Percentiles rank a stretch among this genome's conserved stretches.
These are phyloP conservation scores for Octodon degus DNA, from an alignment of 2,113 vertebrate genomes.

Conservation along the genomic window DNA sequence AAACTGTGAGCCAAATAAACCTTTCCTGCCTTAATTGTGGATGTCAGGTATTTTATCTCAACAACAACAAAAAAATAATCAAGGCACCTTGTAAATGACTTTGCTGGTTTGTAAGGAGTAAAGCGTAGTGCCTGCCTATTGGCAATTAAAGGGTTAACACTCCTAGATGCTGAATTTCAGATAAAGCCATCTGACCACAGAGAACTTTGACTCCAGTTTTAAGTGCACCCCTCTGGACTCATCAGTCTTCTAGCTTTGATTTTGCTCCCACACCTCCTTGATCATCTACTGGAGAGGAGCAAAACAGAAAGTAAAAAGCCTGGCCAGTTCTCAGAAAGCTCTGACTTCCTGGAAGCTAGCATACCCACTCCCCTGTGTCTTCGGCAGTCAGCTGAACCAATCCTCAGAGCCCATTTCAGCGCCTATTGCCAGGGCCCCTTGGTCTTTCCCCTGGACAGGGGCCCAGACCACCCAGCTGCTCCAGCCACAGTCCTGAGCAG, in stretches of 20 bases:
- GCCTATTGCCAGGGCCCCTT: background rate
- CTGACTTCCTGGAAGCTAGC: background rate
- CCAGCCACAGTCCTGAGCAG: too few relatives aligned
- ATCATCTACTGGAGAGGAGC: accelerated
- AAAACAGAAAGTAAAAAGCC: background rate
- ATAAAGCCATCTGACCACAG: background rate
- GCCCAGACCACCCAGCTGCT: too few relatives aligned
- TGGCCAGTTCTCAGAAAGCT: accelerated
- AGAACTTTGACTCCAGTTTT: background rate
- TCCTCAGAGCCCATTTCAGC: background rate
- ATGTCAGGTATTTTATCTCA: too few relatives aligned
- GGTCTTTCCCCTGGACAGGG: background rate
- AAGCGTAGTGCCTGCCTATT: background rate
- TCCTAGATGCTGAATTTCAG: background rate
- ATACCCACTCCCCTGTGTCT: accelerated
- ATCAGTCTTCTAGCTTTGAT: background rate
- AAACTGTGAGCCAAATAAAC: too few relatives aligned
- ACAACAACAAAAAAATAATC: too few relatives aligned
- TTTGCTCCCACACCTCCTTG: accelerated
- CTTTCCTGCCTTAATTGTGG: too few relatives aligned
- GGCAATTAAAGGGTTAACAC: background rate
- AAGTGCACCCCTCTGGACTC: background rate
- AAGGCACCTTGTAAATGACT: too few relatives aligned
- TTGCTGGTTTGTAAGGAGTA: background rate
- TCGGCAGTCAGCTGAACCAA: accelerated